Evolutionary conservation across 2,113 vertebrate genomes (phyloP).

Genomic region (Megaptera novaeangliae): DNA sequence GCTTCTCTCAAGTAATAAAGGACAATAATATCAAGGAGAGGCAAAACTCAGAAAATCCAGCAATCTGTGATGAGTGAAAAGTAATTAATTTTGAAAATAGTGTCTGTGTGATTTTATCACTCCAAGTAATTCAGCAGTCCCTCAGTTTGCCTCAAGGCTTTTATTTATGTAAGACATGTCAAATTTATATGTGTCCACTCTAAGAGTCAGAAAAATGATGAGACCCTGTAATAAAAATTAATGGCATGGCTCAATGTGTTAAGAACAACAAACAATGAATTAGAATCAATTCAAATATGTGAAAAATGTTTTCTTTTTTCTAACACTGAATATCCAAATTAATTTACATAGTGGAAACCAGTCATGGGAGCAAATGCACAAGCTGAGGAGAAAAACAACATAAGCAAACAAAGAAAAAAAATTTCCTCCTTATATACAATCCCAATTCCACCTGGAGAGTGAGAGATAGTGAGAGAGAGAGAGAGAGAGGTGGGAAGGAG

Average conservation of each 20-base stretch:
- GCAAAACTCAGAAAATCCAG: neutral
- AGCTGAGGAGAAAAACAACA: neutral
- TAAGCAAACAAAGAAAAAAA: neutral
- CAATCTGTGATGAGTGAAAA: neutral
- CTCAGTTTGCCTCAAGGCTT: neutral
- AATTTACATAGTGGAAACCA: neutral
- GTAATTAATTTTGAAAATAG: constrained; percentile 28
- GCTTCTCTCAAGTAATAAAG: neutral
- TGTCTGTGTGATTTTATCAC: neutral
- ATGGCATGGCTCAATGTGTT: neutral
- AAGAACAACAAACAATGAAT: neutral
- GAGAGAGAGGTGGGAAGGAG: too few species aligned
- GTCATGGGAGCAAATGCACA: neutral
- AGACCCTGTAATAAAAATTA: neutral
- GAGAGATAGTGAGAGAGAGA: neutral
- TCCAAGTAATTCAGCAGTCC: neutral
- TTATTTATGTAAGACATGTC: neutral
- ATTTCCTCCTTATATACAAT: neutral
- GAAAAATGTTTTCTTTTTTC: neutral
- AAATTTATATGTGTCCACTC: neutral
- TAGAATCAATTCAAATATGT: neutral
- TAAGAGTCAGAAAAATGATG: neutral
- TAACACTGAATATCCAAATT: neutral
- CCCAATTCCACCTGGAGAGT: neutral
- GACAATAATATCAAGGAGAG: neutral